phyloP scores from a whole-genome alignment of 2,888 invertebrate species.

The Phrixothrix hirtus region DNA sequence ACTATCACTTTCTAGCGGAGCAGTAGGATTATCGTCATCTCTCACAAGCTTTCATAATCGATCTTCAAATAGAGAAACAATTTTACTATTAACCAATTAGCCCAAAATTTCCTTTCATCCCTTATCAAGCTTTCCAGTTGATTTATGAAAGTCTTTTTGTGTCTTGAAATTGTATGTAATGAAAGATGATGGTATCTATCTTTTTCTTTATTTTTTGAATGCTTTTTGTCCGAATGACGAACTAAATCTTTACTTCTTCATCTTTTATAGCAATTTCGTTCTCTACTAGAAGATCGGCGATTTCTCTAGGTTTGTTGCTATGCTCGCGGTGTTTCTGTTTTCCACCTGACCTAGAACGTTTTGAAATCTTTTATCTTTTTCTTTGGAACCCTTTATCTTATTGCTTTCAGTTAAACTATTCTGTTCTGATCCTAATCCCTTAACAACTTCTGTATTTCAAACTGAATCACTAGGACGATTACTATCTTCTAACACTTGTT shows the following conservation, averaged over 20 bases:
- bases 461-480: conserved; percentile 64
- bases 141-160: conserved; percentile 47
- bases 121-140: conserved; percentile 53
- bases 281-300: conserved; percentile 36
- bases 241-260: conserved; percentile 43
- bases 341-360: conserved; percentile 37
- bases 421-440: conserved; percentile 48
- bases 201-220: conserved; percentile 49
- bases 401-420: conserved; percentile 42
- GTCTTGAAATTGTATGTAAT: conserved; percentile 52
- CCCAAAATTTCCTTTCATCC: conserved; percentile 55
- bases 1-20: conserved; percentile 61
- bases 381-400: conserved; percentile 32
- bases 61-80: conserved; percentile 58
- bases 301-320: conserved; percentile 28
- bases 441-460: conserved; percentile 57
- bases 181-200: conserved; percentile 45
- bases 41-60: conserved; percentile 60
- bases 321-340: conserved; percentile 24
- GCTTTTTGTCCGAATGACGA: conserved; percentile 40
- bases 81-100: conserved; percentile 54
- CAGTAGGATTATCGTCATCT: conserved; percentile 52
- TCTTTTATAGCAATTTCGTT: conserved; percentile 36
- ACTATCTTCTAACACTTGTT: conserved; percentile 62
- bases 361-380: conserved; percentile 41